Percentiles rank a stretch among this genome's conserved stretches.
These are phyloP conservation scores for Argynnis bischoffii DNA, from an alignment of 2,888 invertebrate species.

Conservation along the genomic window DNA sequence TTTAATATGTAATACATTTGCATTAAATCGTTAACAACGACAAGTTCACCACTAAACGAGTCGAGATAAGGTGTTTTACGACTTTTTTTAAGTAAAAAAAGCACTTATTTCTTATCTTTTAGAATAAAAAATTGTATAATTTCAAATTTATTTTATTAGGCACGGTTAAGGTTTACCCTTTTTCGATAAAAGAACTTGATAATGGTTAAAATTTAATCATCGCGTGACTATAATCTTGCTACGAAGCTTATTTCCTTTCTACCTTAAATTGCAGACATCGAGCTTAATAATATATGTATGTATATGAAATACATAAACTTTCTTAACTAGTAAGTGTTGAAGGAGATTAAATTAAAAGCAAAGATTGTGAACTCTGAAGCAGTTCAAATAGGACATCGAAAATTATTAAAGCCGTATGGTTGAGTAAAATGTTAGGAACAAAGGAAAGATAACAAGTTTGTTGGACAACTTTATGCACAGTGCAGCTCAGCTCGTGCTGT, in stretches of 20 bases:
- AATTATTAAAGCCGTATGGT: slow-evolving; percentile 47
- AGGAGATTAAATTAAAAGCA: slow-evolving; percentile 6
- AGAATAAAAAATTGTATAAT: neutral
- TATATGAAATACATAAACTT: neutral
- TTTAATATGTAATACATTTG: slow-evolving; percentile 3
- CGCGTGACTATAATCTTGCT: slow-evolving; percentile 24
- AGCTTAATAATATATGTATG: too few species aligned
- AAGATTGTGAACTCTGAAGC: slow-evolving; percentile 1
- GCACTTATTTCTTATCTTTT: slow-evolving; percentile 9
- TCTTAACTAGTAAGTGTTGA: neutral
- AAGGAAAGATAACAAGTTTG: slow-evolving; percentile 47
- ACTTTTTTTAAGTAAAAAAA: slow-evolving; percentile 11
- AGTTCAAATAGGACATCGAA: slow-evolving; percentile 46
- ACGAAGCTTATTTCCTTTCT: slow-evolving; percentile 13
- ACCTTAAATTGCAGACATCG: neutral
- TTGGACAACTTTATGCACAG: slow-evolving; percentile 38
- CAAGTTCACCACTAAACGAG: slow-evolving; percentile 8
- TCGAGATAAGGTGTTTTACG: slow-evolving; percentile 1
- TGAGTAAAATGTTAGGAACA: slow-evolving; percentile 39
- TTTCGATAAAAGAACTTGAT: slow-evolving; percentile 6
- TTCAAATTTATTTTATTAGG: slow-evolving; percentile 16
- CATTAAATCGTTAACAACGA: slow-evolving; percentile 9
- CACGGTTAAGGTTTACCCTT: neutral
- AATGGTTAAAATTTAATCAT: slow-evolving; percentile 17
- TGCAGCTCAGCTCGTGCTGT: slow-evolving; percentile 34